Evolutionary conservation across 2,113 vertebrate species (phyloP).

Genomic region (Crotophaga sulcirostris): DNA sequence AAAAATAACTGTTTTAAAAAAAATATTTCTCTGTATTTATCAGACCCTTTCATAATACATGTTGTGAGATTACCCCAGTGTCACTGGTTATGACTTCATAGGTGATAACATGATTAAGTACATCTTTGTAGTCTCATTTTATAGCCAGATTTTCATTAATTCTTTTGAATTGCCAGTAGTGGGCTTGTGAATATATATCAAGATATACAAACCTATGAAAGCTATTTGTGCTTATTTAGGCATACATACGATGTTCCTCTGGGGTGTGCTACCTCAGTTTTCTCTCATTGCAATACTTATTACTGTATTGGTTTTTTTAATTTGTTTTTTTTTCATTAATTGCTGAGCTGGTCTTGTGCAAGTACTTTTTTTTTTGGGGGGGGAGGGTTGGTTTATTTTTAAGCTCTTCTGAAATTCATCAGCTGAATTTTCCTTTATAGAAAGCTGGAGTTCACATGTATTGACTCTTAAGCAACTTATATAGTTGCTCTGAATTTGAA

Average conservation of each 20-base stretch:
- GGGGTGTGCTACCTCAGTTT: not conserved
- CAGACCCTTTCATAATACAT: not conserved
- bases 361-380: not conserved
- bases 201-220: not conserved
- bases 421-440: not conserved
- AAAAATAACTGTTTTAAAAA: not conserved
- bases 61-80: fast-evolving
- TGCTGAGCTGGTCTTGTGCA: not conserved
- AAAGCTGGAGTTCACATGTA: not conserved
- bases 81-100: not conserved
- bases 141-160: not conserved
- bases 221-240: not conserved
- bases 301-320: not conserved
- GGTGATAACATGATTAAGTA: not conserved
- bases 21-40: not conserved
- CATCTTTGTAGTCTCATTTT: not conserved
- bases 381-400: not conserved
- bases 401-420: not conserved
- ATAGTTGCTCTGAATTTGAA: not conserved
- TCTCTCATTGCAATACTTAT: not conserved
- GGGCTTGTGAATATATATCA: not conserved
- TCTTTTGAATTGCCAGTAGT: not conserved
- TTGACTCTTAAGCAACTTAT: not conserved
- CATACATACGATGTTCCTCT: not conserved
- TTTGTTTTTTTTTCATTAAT: not conserved